These are phyloP conservation scores for Lutjanus erythropterus DNA, from an alignment of 2,113 vertebrate species.

Conservation along the genomic window DNA sequence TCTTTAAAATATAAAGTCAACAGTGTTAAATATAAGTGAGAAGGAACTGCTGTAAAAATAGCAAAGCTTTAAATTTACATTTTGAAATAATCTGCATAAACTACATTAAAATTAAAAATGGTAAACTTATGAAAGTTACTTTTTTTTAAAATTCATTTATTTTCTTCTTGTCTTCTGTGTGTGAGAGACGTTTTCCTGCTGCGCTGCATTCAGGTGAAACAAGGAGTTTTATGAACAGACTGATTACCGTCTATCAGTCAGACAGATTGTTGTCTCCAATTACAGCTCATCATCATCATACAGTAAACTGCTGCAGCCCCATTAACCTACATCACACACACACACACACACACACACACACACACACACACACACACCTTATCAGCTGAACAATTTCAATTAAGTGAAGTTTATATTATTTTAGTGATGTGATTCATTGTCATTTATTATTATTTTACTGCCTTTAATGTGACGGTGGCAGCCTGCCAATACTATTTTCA, in stretches of 20 bases:
- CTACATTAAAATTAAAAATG: no score
- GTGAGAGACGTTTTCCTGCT: neutral
- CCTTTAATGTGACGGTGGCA: neutral
- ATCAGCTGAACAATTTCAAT: conserved; percentile 28
- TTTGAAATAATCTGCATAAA: no score
- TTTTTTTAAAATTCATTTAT: no score
- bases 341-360: conserved; percentile 19
- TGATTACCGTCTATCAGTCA: conserved; percentile 47
- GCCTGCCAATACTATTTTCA: neutral
- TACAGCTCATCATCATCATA: conserved; percentile 50
- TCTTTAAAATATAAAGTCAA: neutral
- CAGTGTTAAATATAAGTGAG: neutral
- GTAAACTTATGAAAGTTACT: no score
- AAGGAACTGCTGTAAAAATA: neutral
- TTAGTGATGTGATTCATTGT: neutral
- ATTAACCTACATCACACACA: conserved; percentile 48
- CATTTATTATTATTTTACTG: neutral
- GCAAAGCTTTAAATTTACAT: no score
- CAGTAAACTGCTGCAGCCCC: conserved; percentile 36
- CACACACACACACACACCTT: conserved; percentile 1
- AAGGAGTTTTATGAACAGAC: conserved; percentile 39
- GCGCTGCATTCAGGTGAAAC: conserved; percentile 2
- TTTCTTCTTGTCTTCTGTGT: no score
- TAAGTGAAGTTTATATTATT: conserved; percentile 26
- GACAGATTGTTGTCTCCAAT: conserved; percentile 44